Evolutionary conservation across 2,888 invertebrate species (phyloP), one percentile per base, ranked within the genome.

Genomic region (Thera britannica): DNA sequence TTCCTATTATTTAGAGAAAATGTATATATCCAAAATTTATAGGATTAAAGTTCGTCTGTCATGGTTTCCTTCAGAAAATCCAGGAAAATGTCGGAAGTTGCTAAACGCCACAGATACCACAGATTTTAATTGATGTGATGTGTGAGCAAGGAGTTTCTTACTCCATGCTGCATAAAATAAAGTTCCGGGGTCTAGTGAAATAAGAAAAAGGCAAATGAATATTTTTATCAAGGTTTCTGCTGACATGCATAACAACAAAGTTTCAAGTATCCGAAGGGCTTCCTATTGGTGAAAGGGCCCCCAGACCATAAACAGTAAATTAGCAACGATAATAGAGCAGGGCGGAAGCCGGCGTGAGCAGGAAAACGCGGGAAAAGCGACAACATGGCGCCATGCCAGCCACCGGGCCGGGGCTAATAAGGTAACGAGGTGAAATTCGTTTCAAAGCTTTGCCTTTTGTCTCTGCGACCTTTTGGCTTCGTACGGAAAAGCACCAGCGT

Each of bases 261-360:
- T 62, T 61, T 55, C 35, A 54, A 58, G 58, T 46, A 36, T 23
- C 54, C 8, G 51, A 59, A 59, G 61, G 44, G 61, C 35, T 58
- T 58, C 46, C 44, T 23, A 66, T 66, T 62, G 62, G 64, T 71
- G 76, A 82, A 87, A 9, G 9, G 58, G 58, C 54, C 35, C 84
- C 75, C 77, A 75, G 68, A 72, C 75, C 80, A 74, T 88, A 88
- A 88, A 88, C 83, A 82, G 83, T 90, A 91, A 90, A 90, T 91
- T 88, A 89, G 86, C 79, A 72, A 66, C 73, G 77, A 84, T 88
- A 90, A 90, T 86, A 87, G 75, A 78, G 83, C 7, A 52, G 83
- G 75, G 82, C 88, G 90, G 91, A 90, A 91, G 86, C 80, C 36
- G n/a, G 55, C 56, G 6, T 62, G 82, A 85, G 83, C 80, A 82